Base-by-base conservation (phyloP, 2,797 vertebrate genomes). In the Salmo trutta region DNA sequence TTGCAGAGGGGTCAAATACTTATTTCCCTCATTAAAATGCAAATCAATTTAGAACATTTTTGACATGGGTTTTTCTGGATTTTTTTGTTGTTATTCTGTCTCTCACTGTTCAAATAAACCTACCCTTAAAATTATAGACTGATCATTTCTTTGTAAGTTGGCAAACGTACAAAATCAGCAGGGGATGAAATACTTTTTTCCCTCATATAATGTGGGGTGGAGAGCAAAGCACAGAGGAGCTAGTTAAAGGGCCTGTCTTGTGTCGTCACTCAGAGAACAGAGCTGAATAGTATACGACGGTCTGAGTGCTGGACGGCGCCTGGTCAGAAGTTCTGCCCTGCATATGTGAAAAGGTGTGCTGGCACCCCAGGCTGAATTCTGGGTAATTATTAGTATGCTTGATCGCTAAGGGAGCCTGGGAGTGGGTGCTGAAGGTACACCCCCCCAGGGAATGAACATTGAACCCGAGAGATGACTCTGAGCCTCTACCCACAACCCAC, bases 291-390 rank as follows among this genome's bases (percentile, higher is more conserved):
- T 62, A 10, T 41, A 62, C 17, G 19, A 8, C 56, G 24, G 97
- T 96, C 94, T 95, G 95, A 8, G 36, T 41, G 36, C 36, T 41
- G 41, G 41, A 47, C 10, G 41, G 10, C 41, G 2, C 83, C 77
- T 66, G 97, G 97, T 98, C 97, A 99, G 98, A 99, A 99, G 98
- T 99, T 99, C 97, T 99, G 96, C 94, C 95, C 96, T 99, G 97
- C 97, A 99, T 99, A 98, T 98, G 97, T 98, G 97, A 99, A 99
- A 99, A 98, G 97, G 96, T 96, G 97, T 96, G 96, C 94, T 95
- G 95, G 95, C 96, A 97, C 97, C 97, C 93, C 94, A 95, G 97
- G 96, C 97, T 92, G 93, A 95, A 96, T 97, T 95, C 95, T 93
- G 95, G 96, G 96, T 95, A 96, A 96, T 17, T 17, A 97, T 97